Conservation (phyloP, 1,140 invertebrate species). For the Brachionus manjavacas region DNA sequence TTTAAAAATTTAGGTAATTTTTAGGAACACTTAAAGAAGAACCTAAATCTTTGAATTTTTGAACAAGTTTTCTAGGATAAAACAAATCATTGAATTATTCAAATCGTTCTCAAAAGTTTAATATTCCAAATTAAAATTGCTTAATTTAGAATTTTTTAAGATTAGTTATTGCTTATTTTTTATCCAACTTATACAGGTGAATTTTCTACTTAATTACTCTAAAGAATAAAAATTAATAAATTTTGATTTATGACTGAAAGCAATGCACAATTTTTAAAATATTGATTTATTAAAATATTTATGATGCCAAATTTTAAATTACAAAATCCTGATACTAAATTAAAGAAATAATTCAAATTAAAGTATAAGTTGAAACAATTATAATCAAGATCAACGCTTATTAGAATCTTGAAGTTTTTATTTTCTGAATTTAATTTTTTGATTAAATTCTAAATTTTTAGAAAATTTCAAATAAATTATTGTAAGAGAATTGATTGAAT, state of each 20-base stretch:
- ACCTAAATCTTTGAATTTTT: background rate
- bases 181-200: background rate
- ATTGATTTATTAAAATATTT: too few relatives aligned
- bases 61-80: background rate
- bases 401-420: background rate
- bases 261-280: too few relatives aligned
- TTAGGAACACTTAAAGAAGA: background rate
- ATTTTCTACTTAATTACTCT: too few relatives aligned
- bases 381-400: too few relatives aligned
- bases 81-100: background rate
- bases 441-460: background rate
- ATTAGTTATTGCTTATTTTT: background rate
- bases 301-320: too few relatives aligned
- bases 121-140: background rate
- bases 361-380: too few relatives aligned
- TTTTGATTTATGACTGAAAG: too few relatives aligned
- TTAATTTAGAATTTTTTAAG: background rate
- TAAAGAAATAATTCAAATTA: too few relatives aligned
- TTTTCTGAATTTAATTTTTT: background rate
- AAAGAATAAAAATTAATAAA: too few relatives aligned
- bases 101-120: background rate
- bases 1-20: too few relatives aligned
- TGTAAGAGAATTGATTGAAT: background rate
- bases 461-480: background rate
- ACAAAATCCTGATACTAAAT: too few relatives aligned